Conservation (phyloP, 1,140 invertebrate species). For the Capitella teleta region DNA sequence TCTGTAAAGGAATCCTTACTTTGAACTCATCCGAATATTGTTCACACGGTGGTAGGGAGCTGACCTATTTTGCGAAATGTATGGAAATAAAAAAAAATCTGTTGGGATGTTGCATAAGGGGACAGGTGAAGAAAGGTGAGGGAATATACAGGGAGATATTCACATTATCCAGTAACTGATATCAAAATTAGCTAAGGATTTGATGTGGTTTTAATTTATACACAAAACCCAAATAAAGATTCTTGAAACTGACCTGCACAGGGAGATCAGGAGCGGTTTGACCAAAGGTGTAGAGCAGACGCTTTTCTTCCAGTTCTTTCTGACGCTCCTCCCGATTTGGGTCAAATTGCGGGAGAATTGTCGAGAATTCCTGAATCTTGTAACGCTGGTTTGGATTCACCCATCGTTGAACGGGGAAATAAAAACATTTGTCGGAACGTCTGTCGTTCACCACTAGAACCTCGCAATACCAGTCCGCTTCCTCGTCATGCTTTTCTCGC, state of each 20-base stretch:
- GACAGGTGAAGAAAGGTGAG: too few species aligned
- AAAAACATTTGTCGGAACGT: constrained; percentile 26
- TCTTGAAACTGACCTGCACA: constrained; percentile 41
- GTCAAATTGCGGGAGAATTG: constrained; percentile 42
- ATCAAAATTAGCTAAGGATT: too few species aligned
- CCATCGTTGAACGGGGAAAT: constrained; percentile 45
- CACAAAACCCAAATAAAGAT: too few species aligned
- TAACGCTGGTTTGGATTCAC: constrained; percentile 37
- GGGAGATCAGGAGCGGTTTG: constrained; percentile 35
- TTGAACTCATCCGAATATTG: constrained; percentile 41
- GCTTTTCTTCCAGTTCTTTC: constrained; percentile 37
- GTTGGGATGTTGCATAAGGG: too few species aligned
- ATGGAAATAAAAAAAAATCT: too few species aligned
- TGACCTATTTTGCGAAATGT: too few species aligned
- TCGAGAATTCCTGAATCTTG: constrained; percentile 39
- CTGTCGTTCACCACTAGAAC: constrained; percentile 34
- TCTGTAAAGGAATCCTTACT: constrained; percentile 19
- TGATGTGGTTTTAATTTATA: too few species aligned
- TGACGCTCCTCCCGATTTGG: constrained; percentile 30
- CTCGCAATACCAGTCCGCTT: constrained; percentile 42
- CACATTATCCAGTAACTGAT: too few species aligned
- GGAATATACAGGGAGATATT: too few species aligned
- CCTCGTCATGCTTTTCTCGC: constrained; percentile 35
- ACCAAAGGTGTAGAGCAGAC: constrained; percentile 28
- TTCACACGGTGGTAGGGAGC: constrained; percentile 31